These are phyloP conservation scores for Columba janthina DNA, from an alignment of 2,113 vertebrate genomes.

Conservation along the genomic window DNA sequence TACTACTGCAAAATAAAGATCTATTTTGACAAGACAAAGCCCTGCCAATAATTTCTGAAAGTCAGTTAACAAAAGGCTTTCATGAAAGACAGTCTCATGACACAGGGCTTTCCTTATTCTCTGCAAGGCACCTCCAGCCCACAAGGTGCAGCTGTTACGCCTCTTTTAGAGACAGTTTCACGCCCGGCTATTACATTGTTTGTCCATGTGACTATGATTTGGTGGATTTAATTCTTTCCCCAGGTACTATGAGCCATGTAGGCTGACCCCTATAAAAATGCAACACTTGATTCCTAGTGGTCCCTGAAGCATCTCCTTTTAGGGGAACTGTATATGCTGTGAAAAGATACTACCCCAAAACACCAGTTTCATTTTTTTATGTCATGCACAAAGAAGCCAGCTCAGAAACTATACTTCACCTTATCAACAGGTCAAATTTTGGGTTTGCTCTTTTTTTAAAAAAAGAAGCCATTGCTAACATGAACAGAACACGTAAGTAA, in stretches of 20 bases:
- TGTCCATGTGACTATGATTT: neutral
- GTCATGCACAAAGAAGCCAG: neutral
- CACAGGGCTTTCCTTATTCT: neutral
- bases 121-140: conserved; percentile 5
- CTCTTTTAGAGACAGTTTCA: neutral
- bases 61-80: neutral
- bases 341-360: neutral
- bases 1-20: neutral
- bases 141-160: conserved; percentile 30
- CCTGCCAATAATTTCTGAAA: neutral
- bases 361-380: neutral
- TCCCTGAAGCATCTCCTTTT: neutral
- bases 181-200: neutral
- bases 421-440: neutral
- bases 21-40: neutral
- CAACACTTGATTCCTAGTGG: neutral
- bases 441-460: neutral
- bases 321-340: neutral
- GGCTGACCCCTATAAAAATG: rapidly evolving
- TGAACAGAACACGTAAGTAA: neutral
- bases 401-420: neutral
- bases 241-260: rapidly evolving
- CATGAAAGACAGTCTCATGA: neutral
- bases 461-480: neutral
- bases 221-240: neutral